Evolutionary conservation across 2,113 vertebrate genomes (phyloP), one percentile per base, ranked within the genome.

Genomic region (Eleginops maclovinus): DNA sequence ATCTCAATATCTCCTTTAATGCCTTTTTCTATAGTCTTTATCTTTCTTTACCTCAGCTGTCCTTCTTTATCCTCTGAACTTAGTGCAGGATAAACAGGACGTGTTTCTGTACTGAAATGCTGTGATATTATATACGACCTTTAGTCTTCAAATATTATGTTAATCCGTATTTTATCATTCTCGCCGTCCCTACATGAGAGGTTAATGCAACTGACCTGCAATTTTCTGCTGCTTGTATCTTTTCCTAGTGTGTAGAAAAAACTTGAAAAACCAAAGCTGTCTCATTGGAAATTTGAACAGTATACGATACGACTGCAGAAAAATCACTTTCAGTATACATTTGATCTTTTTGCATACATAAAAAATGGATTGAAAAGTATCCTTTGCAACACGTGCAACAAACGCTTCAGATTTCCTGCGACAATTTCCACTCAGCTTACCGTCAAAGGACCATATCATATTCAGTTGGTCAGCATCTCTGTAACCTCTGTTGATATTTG

Each of bases 401-500:
- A 43, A 75, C 54, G 61, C 59, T 36, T 72, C 43, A 44, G 21
- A 67, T 79, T 70, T 31, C 62, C 47, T 76, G 44, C 40, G 26
- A 67, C 31, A 58, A 21, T 70, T 74, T 63, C 22, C 49, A 40
- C 12, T 69, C 40, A 43, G 26, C 66, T 84, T 77, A 71, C 51
- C 64, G 79, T 82, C 64, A 28, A 61, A 55, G 76, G 16, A 53
- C 15, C 22, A 26, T 75, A 78, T 75, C 74, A 63, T 75, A 26
- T 90, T 75, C 55, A 49, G 68, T 75, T 65, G 31, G 51, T 81
- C 86, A 90, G 81, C 81, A 72, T 59, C 41, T 80, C 17, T 15
- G 16, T 67, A 62, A 76, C 54, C 63, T 11, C 22, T 0, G 15
- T 61, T 64, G 81, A 77, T 72, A 82, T 69, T 64, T 77, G 73